Evolutionary conservation across 2,113 vertebrate species (phyloP), one percentile per base, ranked within the genome.

Genomic region (Pachyramphus minor): DNA sequence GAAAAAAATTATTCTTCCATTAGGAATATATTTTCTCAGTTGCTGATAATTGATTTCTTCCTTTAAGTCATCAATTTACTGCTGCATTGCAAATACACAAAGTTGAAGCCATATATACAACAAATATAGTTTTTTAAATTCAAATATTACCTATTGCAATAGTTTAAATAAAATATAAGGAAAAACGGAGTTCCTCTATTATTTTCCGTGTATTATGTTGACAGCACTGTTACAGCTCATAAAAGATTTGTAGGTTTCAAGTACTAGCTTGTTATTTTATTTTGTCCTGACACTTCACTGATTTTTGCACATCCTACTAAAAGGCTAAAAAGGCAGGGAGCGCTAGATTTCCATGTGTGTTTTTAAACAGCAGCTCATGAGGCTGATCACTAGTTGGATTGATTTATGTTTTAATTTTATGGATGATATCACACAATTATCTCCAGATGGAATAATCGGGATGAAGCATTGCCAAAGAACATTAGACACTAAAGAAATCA

Each of bases 401-500:
- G 98, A 98, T 98, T 98, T 98, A 98, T 97, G 97, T 92, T 98
- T 98, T 97, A 97, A 98, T 97, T 98, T 98, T 98, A 98, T 98
- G 98, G 97, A 97, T 98, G 97, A 97, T 98, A 98, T 98, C 97
- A 98, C 97, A 98, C 98, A 98, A 98, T 98, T 98, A 98, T 98
- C 97, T 98, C 98, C 98, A 98, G 98, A 98, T 98, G 97, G 96
- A 98, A 98, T 98, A 97, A 98, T 97, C 91, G 9, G 93, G 96
- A 97, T 96, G 96, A 96, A 97, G 93, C 91, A 62, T 73, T 98
- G 98, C 98, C 97, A 98, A 86, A 97, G 92, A 96, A 97, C 95
- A 97, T 98, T 97, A 97, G 95, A 86, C 96, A 88, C 60, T 92
- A 87, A 97, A 89, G 77, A 80, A 96, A 82, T 94, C 97, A 97